Conservation (phyloP, 2,888 invertebrate species). For the Apotomis capreana region DNA sequence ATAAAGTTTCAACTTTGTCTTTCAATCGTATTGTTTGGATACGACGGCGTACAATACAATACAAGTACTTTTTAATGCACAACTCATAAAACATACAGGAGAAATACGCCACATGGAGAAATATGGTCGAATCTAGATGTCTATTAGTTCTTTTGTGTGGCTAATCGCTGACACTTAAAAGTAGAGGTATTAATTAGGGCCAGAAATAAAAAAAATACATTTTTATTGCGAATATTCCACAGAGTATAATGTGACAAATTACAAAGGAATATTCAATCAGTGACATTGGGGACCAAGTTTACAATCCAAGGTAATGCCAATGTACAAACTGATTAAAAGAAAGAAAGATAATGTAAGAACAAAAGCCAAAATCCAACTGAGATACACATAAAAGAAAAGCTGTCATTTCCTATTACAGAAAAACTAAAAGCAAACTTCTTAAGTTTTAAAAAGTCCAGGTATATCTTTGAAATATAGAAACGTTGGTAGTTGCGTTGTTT, state of each 20-base stretch:
- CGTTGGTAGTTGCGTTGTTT: constrained; percentile 80
- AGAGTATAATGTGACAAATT: constrained; percentile 79
- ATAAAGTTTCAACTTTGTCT: too few relatives aligned
- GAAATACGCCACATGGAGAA: too few relatives aligned
- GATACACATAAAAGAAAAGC: constrained; percentile 64
- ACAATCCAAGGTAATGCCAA: constrained; percentile 76
- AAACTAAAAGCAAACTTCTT: constrained; percentile 75
- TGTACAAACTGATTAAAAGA: constrained; percentile 62
- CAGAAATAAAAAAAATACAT: constrained; percentile 61
- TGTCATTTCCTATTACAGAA: constrained; percentile 65
- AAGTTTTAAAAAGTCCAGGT: constrained; percentile 69
- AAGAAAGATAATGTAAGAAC: constrained; percentile 73
- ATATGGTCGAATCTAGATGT: too few relatives aligned
- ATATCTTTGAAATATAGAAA: constrained; percentile 73
- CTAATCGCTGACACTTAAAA: not conserved
- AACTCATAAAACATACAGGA: too few relatives aligned
- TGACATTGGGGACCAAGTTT: constrained; percentile 76
- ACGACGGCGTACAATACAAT: too few relatives aligned
- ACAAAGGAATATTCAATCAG: constrained; percentile 70
- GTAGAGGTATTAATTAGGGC: not conserved
- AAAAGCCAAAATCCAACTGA: constrained; percentile 76
- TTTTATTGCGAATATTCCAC: constrained; percentile 71
- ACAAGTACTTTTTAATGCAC: too few relatives aligned
- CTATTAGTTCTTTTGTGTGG: too few relatives aligned
- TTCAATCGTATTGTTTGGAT: too few relatives aligned